Percentiles rank a stretch among this genome's conserved stretches.
Conservation (phyloP, 2,113 vertebrate genomes). For the Melanocharis versteri region DNA sequence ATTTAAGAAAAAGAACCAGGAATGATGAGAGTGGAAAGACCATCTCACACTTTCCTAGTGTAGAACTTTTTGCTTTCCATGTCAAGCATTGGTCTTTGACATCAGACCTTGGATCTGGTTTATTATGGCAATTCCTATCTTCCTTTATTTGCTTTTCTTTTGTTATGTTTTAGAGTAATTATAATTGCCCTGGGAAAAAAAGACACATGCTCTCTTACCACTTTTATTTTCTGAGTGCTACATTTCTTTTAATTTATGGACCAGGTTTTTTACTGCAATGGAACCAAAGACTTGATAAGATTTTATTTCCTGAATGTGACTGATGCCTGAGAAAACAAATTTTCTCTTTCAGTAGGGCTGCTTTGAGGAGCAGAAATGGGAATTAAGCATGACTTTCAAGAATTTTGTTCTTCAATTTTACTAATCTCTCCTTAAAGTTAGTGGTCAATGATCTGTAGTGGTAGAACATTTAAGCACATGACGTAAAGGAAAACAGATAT, state of each 20-base stretch:
- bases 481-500: not conserved
- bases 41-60: not conserved
- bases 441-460: not conserved
- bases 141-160: not conserved
- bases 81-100: not conserved
- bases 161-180: not conserved
- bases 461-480: not conserved
- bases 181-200: not conserved
- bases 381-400: not conserved
- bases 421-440: not conserved
- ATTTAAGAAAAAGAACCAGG: not conserved
- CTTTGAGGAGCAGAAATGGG: not conserved
- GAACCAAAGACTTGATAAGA: not conserved
- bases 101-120: not conserved
- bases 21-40: not conserved
- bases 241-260: not conserved
- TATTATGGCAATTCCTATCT: not conserved
- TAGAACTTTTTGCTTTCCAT: not conserved
- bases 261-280: not conserved
- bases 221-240: not conserved
- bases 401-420: not conserved
- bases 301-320: not conserved
- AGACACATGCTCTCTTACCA: not conserved
- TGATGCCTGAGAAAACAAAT: not conserved
- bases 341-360: not conserved